Conservation (phyloP, 30 jellyfish, hydroid and myxozoan genomes). For the Aurelia coerulea region DNA sequence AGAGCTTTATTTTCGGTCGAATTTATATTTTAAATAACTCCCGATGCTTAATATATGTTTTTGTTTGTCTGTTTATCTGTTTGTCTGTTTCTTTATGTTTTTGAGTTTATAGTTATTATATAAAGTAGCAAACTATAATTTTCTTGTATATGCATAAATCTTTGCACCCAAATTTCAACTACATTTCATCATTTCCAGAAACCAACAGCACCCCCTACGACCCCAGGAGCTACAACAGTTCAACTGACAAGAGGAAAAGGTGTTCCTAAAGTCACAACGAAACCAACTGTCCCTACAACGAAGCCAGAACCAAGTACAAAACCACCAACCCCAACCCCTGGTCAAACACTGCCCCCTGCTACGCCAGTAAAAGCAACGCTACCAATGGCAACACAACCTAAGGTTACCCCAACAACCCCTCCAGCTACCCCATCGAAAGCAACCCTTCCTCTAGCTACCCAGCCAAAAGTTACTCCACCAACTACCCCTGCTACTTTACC, state of each 20-base stretch:
- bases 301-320: slow-evolving; percentile 15
- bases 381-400: slow-evolving; percentile 8
- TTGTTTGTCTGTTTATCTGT: no score
- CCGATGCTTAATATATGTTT: no score
- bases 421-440: slow-evolving; percentile 16
- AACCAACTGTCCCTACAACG: no score
- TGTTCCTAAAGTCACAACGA: slow-evolving; percentile 4
- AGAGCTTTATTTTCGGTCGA: no score
- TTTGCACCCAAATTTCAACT: no score
- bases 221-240: slow-evolving; percentile 7
- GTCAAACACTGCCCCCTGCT: neutral
- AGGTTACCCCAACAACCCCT: slow-evolving; percentile 10
- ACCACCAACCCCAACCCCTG: slow-evolving; percentile 18
- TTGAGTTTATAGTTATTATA: no score
- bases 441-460: neutral
- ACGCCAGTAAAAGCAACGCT: neutral
- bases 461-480: slow-evolving; percentile 5
- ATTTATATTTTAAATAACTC: no score
- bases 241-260: slow-evolving; percentile 17
- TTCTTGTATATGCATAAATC: no score
- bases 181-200: no score
- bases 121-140: no score
- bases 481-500: slow-evolving; percentile 41
- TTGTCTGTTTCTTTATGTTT: no score
- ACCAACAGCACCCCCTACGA: slow-evolving; percentile 1